Base-by-base conservation (phyloP, 2,113 vertebrate species). In the Oreochromis niloticus region DNA sequence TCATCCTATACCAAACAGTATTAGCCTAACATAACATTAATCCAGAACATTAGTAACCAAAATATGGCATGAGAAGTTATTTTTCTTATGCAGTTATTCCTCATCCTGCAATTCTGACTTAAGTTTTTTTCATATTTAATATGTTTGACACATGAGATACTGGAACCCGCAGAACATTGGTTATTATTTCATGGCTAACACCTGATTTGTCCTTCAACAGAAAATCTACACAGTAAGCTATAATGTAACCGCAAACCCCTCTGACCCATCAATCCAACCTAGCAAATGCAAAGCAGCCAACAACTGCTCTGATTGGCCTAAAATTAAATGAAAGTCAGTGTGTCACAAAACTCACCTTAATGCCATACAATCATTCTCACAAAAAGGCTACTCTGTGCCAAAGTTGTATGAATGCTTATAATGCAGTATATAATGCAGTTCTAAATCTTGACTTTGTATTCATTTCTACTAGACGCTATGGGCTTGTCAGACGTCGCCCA, bases 401-500 rank as follows among this genome's bases (percentile, higher is more conserved):
- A 48, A 48, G 41, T 7, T 48, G n/a, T n/a, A n/a, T n/a, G n/a
- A n/a, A n/a, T n/a, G 22, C 22, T 22, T 22, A 22, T 22, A 22
- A 22, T 22, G 22, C 22, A 22, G 22, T 22, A 22, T 22, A 22
- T 22, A 22, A 22, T 22, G 22, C 22, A 22, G 22, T 22, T 22
- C 22, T 22, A 22, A 22, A 22, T 22, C 22, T 22, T 22, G 22
- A 22, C 22, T 22, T 22, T 22, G 22, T 22, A 22, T 22, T 22
- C 22, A 22, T 22, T 22, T 22, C 22, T 22, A 22, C 22, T 22
- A 22, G 16, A 98, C 57, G 97, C 97, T 1, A 97, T 97, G 95
- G 97, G 97, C 6, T 92, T 98, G 71, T 97, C 97, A 1, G 97
- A 98, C 3, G 96, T 97, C 4, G 96, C 97, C 52, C 97, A 97